Evolutionary conservation across 2,888 invertebrate species (phyloP).

Genomic region (Allygus modestus): DNA sequence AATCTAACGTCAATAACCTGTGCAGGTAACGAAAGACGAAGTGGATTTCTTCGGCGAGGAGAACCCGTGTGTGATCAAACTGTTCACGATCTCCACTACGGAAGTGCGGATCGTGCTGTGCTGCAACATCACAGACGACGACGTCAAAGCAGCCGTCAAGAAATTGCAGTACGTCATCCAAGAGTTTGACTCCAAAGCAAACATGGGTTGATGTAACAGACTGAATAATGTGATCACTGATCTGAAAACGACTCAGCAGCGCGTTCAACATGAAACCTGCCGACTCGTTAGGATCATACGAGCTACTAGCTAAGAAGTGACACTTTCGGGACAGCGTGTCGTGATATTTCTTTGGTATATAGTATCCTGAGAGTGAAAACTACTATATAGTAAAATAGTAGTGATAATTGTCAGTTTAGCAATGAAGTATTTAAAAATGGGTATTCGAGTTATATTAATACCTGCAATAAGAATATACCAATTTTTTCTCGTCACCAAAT

Average conservation of each 20-base stretch:
- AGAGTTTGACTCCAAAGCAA: conserved; percentile 76
- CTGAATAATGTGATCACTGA: background rate
- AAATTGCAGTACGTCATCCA: conserved; percentile 84
- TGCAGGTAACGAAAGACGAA: conserved; percentile 75
- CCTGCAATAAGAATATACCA: too few species aligned
- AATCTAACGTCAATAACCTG: too few species aligned
- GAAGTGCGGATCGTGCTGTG: conserved; percentile 84
- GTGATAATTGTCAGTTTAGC: too few species aligned
- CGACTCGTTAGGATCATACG: background rate
- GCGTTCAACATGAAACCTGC: background rate
- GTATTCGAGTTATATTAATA: too few species aligned
- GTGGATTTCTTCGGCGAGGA: conserved; percentile 72
- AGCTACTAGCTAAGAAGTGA: too few species aligned
- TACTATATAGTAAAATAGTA: too few species aligned
- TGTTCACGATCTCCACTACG: conserved; percentile 78
- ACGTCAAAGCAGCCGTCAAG: conserved; percentile 82
- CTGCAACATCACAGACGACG: conserved; percentile 83
- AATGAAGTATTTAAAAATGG: too few species aligned
- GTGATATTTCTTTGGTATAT: too few species aligned
- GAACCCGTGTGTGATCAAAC: conserved; percentile 78
- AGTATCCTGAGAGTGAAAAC: too few species aligned
- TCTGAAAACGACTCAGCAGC: background rate
- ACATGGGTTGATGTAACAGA: background rate
- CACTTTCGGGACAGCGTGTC: too few species aligned
- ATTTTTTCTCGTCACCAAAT: too few species aligned